These are phyloP conservation scores for Umimayanthus kanabou DNA, from an alignment of 92 coral and sea anemone genomes.

Conservation along the genomic window DNA sequence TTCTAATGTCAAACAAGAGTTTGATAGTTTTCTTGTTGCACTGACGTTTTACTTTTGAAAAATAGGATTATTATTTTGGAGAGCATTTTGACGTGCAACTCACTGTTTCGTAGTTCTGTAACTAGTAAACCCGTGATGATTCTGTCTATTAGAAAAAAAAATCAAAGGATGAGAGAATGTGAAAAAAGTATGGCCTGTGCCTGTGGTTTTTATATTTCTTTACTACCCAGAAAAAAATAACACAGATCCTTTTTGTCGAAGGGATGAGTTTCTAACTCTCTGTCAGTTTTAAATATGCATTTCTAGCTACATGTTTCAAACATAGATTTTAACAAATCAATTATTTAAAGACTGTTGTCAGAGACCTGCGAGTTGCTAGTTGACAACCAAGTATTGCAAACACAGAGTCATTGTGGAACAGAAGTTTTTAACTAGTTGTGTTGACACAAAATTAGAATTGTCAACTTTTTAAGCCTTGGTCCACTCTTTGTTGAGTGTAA, in stretches of 20 bases:
- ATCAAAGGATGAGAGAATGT: no score
- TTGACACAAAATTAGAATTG: background rate
- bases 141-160: no score
- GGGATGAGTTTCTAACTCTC: background rate
- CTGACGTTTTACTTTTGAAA: no score
- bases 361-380: slow-evolving; percentile 25
- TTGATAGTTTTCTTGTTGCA: no score
- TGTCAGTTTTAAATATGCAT: background rate
- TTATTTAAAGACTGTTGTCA: slow-evolving; percentile 40
- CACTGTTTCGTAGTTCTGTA: no score
- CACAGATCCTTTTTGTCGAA: no score
- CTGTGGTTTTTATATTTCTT: background rate
- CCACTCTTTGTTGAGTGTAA: background rate
- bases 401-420: slow-evolving; percentile 5
- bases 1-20: no score
- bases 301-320: background rate
- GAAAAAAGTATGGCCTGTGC: no score
- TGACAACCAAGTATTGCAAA: slow-evolving; percentile 72
- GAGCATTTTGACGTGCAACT: no score
- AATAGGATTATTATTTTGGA: no score
- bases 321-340: slow-evolving; percentile 26
- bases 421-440: background rate
- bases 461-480: background rate
- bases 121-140: no score
- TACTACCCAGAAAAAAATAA: no score